phyloP scores from a whole-genome alignment of 1,140 invertebrate species.

The Drosophila busckii region DNA sequence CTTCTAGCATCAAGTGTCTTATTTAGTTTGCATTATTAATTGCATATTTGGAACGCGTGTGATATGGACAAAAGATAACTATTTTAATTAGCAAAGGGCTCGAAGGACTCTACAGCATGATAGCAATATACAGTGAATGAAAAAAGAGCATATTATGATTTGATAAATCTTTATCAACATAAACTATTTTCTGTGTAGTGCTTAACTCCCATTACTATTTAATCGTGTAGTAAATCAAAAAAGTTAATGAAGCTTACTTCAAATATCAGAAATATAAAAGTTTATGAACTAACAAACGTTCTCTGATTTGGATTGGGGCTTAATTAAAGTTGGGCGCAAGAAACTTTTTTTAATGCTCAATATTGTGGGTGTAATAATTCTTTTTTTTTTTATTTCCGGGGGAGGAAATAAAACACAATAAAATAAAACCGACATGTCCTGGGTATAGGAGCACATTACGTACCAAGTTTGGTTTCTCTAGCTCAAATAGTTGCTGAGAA shows the following conservation, averaged over 20 bases:
- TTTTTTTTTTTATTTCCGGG: too few relatives aligned
- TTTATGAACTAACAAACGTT: constrained; percentile 11
- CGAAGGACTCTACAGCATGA: constrained; percentile 21
- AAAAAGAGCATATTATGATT: constrained; percentile 15
- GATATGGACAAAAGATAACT: constrained; percentile 39
- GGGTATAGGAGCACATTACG: too few relatives aligned
- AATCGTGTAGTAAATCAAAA: constrained; percentile 32
- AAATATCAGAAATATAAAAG: constrained; percentile 26
- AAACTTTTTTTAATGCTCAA: too few relatives aligned
- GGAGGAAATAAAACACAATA: too few relatives aligned
- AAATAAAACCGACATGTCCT: too few relatives aligned
- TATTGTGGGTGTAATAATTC: too few relatives aligned
- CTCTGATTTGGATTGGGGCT: too few relatives aligned
- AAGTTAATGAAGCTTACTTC: constrained; percentile 23
- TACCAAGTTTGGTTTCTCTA: too few relatives aligned
- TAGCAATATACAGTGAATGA: constrained; percentile 16
- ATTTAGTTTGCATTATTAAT: constrained; percentile 26
- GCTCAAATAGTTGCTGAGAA: too few relatives aligned
- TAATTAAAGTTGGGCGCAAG: too few relatives aligned
- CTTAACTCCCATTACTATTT: constrained; percentile 21
- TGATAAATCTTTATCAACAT: constrained; percentile 21
- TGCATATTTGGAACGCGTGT: constrained; percentile 33
- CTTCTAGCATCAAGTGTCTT: constrained; percentile 53
- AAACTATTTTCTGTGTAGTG: constrained; percentile 39
- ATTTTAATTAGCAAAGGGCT: constrained; percentile 26